Conservation (phyloP, 92 coral and sea anemone genomes). For the Galaxea fascicularis region DNA sequence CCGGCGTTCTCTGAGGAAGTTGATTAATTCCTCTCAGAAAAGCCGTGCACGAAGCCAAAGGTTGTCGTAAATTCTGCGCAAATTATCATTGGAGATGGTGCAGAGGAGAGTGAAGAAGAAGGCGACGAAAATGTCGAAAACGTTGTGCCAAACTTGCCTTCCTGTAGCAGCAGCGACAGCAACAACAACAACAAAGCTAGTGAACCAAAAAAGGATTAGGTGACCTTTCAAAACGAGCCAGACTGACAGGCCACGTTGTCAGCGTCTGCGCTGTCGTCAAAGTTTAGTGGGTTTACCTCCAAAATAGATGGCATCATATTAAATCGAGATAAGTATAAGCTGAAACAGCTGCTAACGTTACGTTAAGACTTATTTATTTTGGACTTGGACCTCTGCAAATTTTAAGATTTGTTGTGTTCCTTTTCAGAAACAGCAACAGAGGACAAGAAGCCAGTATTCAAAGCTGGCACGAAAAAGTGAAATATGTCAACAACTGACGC, state of each 20-base stretch:
- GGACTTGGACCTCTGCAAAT: slow-evolving; percentile 4
- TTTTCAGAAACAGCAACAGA: slow-evolving; percentile 8
- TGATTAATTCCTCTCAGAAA: slow-evolving; percentile 1
- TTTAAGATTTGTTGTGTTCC: slow-evolving; percentile 17
- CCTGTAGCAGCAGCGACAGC: neutral
- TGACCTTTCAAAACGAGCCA: neutral
- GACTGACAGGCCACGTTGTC: neutral
- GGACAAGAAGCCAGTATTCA: neutral
- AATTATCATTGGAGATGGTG: slow-evolving; percentile 4
- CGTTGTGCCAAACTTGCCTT: slow-evolving; percentile 1
- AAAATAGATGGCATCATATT: neutral
- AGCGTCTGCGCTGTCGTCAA: neutral
- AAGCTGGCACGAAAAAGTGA: slow-evolving; percentile 4
- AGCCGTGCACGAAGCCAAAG: slow-evolving; percentile 35
- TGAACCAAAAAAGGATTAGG: slow-evolving; percentile 8
- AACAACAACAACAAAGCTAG: slow-evolving; percentile 10
- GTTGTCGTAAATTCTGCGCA: slow-evolving; percentile 1
- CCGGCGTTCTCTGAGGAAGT: slow-evolving; percentile 13
- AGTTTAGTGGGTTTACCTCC: neutral
- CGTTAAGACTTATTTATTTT: slow-evolving; percentile 6
- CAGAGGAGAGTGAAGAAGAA: slow-evolving; percentile 4
- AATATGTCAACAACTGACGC: slow-evolving; percentile 16
- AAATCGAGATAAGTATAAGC: slow-evolving; percentile 7
- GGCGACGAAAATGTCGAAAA: neutral
- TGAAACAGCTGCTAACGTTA: slow-evolving; percentile 18